These are phyloP conservation scores for Pollenia labialis DNA, from an alignment of 2,888 invertebrate genomes.

Conservation along the genomic window DNA sequence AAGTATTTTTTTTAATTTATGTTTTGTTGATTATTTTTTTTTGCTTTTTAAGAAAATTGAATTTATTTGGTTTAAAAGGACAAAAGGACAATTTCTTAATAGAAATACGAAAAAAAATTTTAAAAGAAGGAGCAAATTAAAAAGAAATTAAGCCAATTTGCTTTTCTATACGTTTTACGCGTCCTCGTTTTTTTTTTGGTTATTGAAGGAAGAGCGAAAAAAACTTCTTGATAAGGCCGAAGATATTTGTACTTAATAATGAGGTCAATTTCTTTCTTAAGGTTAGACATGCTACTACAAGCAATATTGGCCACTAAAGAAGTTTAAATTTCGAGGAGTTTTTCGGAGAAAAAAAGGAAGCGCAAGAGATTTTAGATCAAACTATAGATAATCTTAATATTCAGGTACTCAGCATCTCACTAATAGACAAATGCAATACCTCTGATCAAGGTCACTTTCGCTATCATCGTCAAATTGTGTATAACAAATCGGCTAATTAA, in stretches of 20 bases:
- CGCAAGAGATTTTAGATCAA: too few relatives aligned
- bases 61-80: slow-evolving; percentile 63
- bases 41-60: slow-evolving; percentile 67
- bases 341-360: too few relatives aligned
- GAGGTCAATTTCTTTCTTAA: slow-evolving; percentile 77
- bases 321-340: neutral
- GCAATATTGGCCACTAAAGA: neutral
- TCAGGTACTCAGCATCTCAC: too few relatives aligned
- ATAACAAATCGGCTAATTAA: too few relatives aligned
- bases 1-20: slow-evolving; percentile 11
- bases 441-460: too few relatives aligned
- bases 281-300: neutral
- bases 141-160: slow-evolving; percentile 83
- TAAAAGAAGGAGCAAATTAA: slow-evolving; percentile 81
- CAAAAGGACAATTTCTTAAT: slow-evolving; percentile 57
- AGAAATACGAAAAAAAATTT: slow-evolving; percentile 33
- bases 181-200: slow-evolving; percentile 50
- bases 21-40: slow-evolving; percentile 42
- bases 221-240: slow-evolving; percentile 3
- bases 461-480: too few relatives aligned
- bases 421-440: too few relatives aligned
- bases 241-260: slow-evolving; percentile 62
- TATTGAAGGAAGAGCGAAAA: neutral
- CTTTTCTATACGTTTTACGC: slow-evolving; percentile 71
- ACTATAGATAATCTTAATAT: too few relatives aligned